Evolutionary conservation across 1,140 invertebrate genomes (phyloP).

Genomic region (Carposina sasakii): DNA sequence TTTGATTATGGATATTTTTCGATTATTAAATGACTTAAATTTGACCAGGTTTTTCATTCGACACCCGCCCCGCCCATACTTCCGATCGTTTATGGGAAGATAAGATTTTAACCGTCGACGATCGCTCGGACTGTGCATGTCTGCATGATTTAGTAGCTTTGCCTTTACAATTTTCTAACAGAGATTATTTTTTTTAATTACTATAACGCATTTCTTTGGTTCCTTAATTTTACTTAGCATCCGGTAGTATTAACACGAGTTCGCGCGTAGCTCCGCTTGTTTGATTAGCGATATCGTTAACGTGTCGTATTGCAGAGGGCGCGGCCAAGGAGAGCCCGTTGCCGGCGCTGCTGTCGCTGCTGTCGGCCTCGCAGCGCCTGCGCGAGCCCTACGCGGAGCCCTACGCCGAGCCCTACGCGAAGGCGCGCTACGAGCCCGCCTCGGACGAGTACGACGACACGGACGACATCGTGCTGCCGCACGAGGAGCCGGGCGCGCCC

Average conservation of each 20-base stretch:
- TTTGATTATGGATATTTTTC: slow-evolving; percentile 58
- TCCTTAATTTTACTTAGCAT: slow-evolving; percentile 71
- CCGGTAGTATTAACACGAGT: slow-evolving; percentile 66
- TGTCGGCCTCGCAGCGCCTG: slow-evolving; percentile 50
- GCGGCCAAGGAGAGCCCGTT: slow-evolving; percentile 48
- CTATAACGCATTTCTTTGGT: slow-evolving; percentile 72
- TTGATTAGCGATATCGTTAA: slow-evolving; percentile 61
- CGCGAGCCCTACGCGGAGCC: slow-evolving; percentile 33
- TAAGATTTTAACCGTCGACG: slow-evolving; percentile 39
- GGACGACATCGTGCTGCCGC: slow-evolving; percentile 67
- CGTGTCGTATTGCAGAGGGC: slow-evolving; percentile 63
- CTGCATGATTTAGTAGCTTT: slow-evolving; percentile 70
- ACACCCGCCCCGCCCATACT: slow-evolving; percentile 20
- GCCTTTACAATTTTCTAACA: slow-evolving; percentile 68
- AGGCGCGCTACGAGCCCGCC: slow-evolving; percentile 50
- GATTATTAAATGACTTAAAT: slow-evolving; percentile 55
- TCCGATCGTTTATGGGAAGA: slow-evolving; percentile 59
- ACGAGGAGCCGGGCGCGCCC: slow-evolving; percentile 40
- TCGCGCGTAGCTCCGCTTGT: slow-evolving; percentile 56
- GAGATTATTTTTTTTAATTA: slow-evolving; percentile 60
- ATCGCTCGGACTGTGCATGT: slow-evolving; percentile 64
- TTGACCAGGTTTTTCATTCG: slow-evolving; percentile 42
- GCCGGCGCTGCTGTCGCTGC: slow-evolving; percentile 53
- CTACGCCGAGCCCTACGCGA: slow-evolving; percentile 32
- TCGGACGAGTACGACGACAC: slow-evolving; percentile 63